Evolutionary conservation across 2,113 vertebrate genomes (phyloP), one percentile per base, ranked within the genome.

Genomic region (Amazona vittata): DNA sequence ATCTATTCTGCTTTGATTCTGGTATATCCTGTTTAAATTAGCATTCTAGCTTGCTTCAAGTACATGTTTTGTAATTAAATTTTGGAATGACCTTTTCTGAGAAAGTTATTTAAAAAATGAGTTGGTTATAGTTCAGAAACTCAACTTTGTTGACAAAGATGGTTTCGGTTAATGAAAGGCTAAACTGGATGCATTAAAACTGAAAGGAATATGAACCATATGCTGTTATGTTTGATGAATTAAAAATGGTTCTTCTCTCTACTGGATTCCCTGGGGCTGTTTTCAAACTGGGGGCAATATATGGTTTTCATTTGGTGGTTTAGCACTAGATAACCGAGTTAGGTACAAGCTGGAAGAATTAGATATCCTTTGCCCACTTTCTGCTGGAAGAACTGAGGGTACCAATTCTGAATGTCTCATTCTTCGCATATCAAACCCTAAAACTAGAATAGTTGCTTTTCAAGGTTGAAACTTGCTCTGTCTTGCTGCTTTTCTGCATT

Each of bases 81-180:
- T 92, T 91, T 91, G 57, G 90, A 91, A 83, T 1, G 5, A 82
- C 31, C 37, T 85, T 77, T 88, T 93, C 70, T 67, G 67, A 75
- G 79, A 92, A 84, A 73, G 20, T 11, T 15, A 25, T 52, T 84
- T 92, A 11, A 15, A 73, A 87, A 90, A 86, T 90, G 33, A 89
- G 68, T 71, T 79, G 26, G 10, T 71, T 83, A 31, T 84, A 52
- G 43, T 78, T 89, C n/a, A 86, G 92, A 83, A 82, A 63, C 25
- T 46, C 37, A 80, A 15, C 55, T 90, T 83, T 78, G 43, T 92
- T 86, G 83, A 89, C 86, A 86, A 95, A 86, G 83, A 78, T 90
- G 69, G 53, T 95, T 94, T 97, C 39, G 62, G 29, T 95, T 96
- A 90, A 78, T 86, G 82, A 83, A 95, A 93, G 50, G 75, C 83